phyloP scores from a whole-genome alignment of 2,888 invertebrate genomes.

The Melipona bicolor region DNA sequence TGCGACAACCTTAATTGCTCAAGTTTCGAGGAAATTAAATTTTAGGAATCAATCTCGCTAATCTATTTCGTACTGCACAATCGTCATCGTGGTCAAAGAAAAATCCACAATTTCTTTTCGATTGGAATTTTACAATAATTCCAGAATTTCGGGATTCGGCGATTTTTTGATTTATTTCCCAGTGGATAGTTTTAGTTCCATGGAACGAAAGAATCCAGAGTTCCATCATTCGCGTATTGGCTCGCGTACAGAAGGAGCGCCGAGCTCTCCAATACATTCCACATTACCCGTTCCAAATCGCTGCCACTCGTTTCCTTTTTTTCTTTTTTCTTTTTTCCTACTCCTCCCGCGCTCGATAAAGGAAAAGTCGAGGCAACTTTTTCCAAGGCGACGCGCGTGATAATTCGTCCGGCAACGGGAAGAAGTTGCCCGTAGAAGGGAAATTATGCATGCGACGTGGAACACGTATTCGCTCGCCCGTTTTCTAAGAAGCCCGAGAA shows the following conservation, averaged over 20 bases:
- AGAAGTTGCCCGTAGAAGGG: background rate
- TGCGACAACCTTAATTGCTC: background rate
- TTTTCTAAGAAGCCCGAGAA: conserved; percentile 70
- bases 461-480: conserved; percentile 29
- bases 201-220: background rate
- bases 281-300: background rate
- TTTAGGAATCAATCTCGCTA: background rate
- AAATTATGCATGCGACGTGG: conserved; percentile 41
- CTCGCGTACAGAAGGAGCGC: background rate
- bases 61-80: background rate
- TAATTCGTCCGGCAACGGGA: conserved; percentile 9
- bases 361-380: background rate
- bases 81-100: background rate
- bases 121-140: background rate
- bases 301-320: background rate
- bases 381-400: background rate
- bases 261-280: background rate
- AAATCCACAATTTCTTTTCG: background rate
- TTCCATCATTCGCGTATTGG: background rate
- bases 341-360: background rate
- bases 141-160: background rate
- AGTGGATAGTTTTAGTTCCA: background rate
- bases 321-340: too few species aligned
- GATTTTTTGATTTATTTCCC: background rate
- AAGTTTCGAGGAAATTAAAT: background rate